Evolutionary conservation across 2,888 invertebrate species (phyloP), one percentile per base, ranked within the genome.

Genomic region (Pollenia labialis): DNA sequence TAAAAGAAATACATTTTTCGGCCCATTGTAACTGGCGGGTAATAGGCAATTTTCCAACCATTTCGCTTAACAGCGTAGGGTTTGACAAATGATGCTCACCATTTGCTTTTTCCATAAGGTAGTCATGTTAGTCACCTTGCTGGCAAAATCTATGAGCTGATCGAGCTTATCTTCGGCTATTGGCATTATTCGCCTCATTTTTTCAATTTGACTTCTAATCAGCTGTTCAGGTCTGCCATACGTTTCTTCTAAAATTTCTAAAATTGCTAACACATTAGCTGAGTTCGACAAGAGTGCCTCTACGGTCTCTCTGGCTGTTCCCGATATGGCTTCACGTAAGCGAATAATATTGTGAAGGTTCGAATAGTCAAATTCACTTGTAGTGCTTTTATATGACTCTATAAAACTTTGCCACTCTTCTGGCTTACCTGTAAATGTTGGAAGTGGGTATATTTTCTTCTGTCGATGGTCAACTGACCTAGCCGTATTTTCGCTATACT

Each of bases 111-210:
- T 18, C 18, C 1, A 18, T 1, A 18, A 18, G 18, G 42, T 62
- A 14, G 80, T 68, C 75, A 88, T 76, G 72, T 88, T 87, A 1
- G n/a, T 58, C 9, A 87, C 64, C 46, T 62, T 85, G 18, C 77
- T 85, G 3, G 85, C 83, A 16, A 87, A 85, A 14, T 72, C 44
- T 40, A 79, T 60, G 2, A 85, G 23, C 7, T 40, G 68, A n/a
- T 54, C 62, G 8, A 79, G 42, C 18, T 64, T 66, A 12, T 74
- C 56, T 48, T 82, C 85, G 2, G 50, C 46, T n/a, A 75, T 16
- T 32, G 75, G 50, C 16, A n/a, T 42, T 60, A 80, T 52, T 8
- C 14, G 12, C 8, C 79, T 62, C 8, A 80, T 40, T 32, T 79
- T 80, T 50, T 79, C 74, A 4, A 79, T 40, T 64, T 84, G 77